Evolutionary conservation across 2,888 invertebrate species (phyloP).

Genomic region (Drosophila mayaguana): DNA sequence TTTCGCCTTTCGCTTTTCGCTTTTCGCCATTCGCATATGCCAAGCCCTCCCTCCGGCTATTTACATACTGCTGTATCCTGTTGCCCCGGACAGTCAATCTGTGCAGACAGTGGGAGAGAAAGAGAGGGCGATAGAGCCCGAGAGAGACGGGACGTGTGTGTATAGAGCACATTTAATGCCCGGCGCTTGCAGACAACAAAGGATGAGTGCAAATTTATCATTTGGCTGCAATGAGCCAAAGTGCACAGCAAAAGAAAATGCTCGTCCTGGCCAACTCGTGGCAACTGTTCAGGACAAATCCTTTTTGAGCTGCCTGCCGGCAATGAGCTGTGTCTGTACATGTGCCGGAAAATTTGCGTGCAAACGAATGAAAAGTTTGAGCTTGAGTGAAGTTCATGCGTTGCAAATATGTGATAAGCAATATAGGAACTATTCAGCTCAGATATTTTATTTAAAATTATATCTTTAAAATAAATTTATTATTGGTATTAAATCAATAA

Average conservation of each 20-base stretch:
- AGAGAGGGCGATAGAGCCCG: background rate
- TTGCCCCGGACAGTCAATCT: slow-evolving; percentile 56
- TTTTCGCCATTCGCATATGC: slow-evolving; percentile 43
- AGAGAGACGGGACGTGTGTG: background rate
- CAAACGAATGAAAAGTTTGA: slow-evolving; percentile 37
- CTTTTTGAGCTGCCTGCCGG: slow-evolving; percentile 31
- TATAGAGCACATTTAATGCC: slow-evolving; percentile 54
- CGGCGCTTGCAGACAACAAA: slow-evolving; percentile 72
- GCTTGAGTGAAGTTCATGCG: slow-evolving; percentile 22
- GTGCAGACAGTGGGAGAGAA: slow-evolving; percentile 27
- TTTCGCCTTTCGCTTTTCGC: slow-evolving; percentile 21
- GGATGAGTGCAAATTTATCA: slow-evolving; percentile 73
- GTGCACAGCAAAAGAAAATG: slow-evolving; percentile 19
- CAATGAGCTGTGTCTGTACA: slow-evolving; percentile 7
- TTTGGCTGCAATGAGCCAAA: slow-evolving; percentile 60
- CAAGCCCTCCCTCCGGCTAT: slow-evolving; percentile 19
- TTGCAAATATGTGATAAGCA: background rate
- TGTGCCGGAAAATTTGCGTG: slow-evolving; percentile 26
- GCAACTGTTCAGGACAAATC: slow-evolving; percentile 33
- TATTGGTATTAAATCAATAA: too few relatives aligned
- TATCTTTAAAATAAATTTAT: too few relatives aligned
- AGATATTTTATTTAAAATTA: too few relatives aligned
- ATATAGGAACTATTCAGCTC: background rate
- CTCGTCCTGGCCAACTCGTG: slow-evolving; percentile 16
- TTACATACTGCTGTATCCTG: slow-evolving; percentile 22